Conservation (phyloP, 2,888 invertebrate species). For the Leptinotarsa juncta region DNA sequence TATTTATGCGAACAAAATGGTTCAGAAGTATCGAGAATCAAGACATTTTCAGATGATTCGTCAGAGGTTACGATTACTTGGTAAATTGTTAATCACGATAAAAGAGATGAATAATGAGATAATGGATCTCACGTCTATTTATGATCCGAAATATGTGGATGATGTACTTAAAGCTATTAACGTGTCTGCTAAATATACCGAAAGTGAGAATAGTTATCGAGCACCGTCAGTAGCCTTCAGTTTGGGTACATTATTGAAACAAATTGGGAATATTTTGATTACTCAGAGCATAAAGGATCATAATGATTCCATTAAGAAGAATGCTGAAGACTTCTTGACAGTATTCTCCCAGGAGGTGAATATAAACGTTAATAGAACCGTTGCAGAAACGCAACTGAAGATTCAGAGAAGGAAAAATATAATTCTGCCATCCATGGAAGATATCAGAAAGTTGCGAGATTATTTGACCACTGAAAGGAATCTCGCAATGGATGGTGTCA, state of each 20-base stretch:
- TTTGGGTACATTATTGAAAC: slow-evolving; percentile 43
- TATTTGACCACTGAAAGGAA: slow-evolving; percentile 21
- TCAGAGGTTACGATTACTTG: slow-evolving; percentile 42
- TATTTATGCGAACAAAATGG: slow-evolving; percentile 33
- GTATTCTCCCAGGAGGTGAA: slow-evolving; percentile 21
- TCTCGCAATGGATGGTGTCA: slow-evolving; percentile 3
- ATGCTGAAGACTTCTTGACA: slow-evolving; percentile 20
- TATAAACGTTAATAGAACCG: slow-evolving; percentile 27
- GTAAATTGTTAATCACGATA: slow-evolving; percentile 37
- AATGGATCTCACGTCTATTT: slow-evolving; percentile 44
- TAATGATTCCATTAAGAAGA: slow-evolving; percentile 5
- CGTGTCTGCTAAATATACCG: slow-evolving; percentile 35
- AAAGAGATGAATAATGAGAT: slow-evolving; percentile 29
- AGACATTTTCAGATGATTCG: slow-evolving; percentile 46
- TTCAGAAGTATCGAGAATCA: slow-evolving; percentile 34
- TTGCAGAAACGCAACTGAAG: slow-evolving; percentile 25
- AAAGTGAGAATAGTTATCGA: slow-evolving; percentile 28
- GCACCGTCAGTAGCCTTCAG: slow-evolving; percentile 43
- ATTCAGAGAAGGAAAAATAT: slow-evolving; percentile 16
- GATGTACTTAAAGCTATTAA: slow-evolving; percentile 37
- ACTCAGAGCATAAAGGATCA: slow-evolving; percentile 29
- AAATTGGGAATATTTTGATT: slow-evolving; percentile 35
- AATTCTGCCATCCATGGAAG: slow-evolving; percentile 17
- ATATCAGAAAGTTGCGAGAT: slow-evolving; percentile 26
- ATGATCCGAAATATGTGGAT: slow-evolving; percentile 42